Percentiles rank a stretch among this genome's conserved stretches.
Conservation (phyloP, 2,797 vertebrate genomes). For the Neostethus bicornis region DNA sequence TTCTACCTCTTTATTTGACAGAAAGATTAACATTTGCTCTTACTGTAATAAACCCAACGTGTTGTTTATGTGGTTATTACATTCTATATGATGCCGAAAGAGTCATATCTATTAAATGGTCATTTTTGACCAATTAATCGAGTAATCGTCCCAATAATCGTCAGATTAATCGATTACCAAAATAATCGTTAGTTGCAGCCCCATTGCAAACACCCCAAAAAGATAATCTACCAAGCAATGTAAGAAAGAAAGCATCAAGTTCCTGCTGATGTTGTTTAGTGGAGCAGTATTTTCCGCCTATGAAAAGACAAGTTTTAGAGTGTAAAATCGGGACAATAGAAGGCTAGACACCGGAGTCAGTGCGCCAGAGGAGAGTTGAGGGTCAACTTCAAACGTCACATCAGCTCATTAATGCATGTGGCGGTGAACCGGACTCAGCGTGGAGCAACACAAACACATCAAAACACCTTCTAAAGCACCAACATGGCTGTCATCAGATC, state of each 20-base stretch:
- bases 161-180: too few relatives aligned
- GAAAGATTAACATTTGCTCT: too few relatives aligned
- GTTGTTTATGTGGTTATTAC: too few relatives aligned
- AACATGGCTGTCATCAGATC: constrained; percentile 53
- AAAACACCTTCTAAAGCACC: constrained; percentile 50
- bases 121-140: too few relatives aligned
- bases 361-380: constrained; percentile 70
- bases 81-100: too few relatives aligned
- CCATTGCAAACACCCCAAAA: too few relatives aligned
- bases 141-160: too few relatives aligned
- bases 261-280: constrained; percentile 55
- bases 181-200: too few relatives aligned
- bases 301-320: constrained; percentile 35
- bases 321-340: constrained; percentile 33
- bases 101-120: too few relatives aligned
- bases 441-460: constrained; percentile 63
- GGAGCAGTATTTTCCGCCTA: constrained; percentile 25
- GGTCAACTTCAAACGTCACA: constrained; percentile 72
- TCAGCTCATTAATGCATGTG: constrained; percentile 76
- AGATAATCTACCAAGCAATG: constrained; percentile 17
- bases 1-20: too few relatives aligned
- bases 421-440: constrained; percentile 60
- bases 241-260: constrained; percentile 14
- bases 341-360: constrained; percentile 51
- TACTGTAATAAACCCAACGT: too few relatives aligned